Evolutionary conservation across 30 jellyfish, hydroid and myxozoan genomes (phyloP), one percentile per base, ranked within the genome.

Genomic region (Aurelia aurita complex sp. Pacific): DNA sequence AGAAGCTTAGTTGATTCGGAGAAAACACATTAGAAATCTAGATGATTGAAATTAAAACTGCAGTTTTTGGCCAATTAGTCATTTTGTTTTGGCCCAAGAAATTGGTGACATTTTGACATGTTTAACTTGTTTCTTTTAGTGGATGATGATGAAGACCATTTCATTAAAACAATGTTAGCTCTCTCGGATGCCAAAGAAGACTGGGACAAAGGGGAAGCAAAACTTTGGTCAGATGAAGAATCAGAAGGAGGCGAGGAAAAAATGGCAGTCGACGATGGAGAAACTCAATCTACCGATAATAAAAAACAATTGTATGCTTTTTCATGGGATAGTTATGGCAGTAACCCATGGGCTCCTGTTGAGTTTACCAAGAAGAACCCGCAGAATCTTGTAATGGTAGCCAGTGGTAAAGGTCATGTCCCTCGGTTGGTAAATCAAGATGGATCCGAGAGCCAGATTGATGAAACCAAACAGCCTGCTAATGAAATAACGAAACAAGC

Each of bases 131-230:
- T 52, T 17, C 1, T 46, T 67, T 32, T 35, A 73, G 86, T 13
- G 36, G 80, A 55, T 32, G 78, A 50, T 18, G 74, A 73, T 18
- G 90, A 74, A 5, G 89, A 80, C 66, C 23, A 54, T 52, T 36
- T 80, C 60, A 89, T 89, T 13, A 72, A 73, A 74, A 89, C 92
- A 33, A 89, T 89, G 97, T 85, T 89, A 14, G 97, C 97, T 17
- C 50, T 89, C 10, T 74, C 86, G 17, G 89, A 63, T 14, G 97
- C 97, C 54, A 89, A 81, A 62, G 83, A 69, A 8, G 97, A 89
- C 74, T 89, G 97, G 97, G 52, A 60, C 62, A 59, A 89, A 15
- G 97, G 97, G 17, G 77, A 38, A 16, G 91, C 64, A 4, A 68
- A 71, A 57, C 46, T 60, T 2, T 74, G 89, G 96, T 35, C 87